These are phyloP conservation scores for Probosciger aterrimus DNA, from an alignment of 2,113 vertebrate species.

Conservation along the genomic window DNA sequence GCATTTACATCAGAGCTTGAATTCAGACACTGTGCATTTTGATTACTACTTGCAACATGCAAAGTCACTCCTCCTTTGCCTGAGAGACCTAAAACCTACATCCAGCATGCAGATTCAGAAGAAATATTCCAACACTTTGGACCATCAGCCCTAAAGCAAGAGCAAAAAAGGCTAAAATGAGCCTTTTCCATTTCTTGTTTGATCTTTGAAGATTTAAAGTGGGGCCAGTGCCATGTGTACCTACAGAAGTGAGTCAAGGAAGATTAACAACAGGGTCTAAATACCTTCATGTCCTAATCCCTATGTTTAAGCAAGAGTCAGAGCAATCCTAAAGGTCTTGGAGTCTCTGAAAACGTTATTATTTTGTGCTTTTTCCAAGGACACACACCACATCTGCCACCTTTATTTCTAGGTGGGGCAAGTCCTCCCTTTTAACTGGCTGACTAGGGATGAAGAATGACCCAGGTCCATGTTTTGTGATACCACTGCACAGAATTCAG, in stretches of 20 bases:
- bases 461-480: rapidly evolving
- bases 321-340: background rate
- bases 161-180: background rate
- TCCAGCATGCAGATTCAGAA: background rate
- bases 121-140: background rate
- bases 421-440: background rate
- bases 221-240: background rate
- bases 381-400: background rate
- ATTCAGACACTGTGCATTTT: background rate
- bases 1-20: background rate
- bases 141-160: background rate
- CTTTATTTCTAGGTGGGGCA: background rate
- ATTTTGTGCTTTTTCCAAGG: background rate
- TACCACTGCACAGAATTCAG: background rate
- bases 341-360: background rate
- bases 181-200: background rate
- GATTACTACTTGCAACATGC: background rate
- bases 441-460: background rate
- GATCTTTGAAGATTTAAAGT: background rate
- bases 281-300: background rate
- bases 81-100: background rate
- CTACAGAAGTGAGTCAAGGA: background rate
- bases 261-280: background rate
- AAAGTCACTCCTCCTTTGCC: background rate
- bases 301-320: background rate